These are phyloP conservation scores for Stylophora pistillata DNA, from an alignment of 64 coral and sea anemone genomes.

Conservation along the genomic window DNA sequence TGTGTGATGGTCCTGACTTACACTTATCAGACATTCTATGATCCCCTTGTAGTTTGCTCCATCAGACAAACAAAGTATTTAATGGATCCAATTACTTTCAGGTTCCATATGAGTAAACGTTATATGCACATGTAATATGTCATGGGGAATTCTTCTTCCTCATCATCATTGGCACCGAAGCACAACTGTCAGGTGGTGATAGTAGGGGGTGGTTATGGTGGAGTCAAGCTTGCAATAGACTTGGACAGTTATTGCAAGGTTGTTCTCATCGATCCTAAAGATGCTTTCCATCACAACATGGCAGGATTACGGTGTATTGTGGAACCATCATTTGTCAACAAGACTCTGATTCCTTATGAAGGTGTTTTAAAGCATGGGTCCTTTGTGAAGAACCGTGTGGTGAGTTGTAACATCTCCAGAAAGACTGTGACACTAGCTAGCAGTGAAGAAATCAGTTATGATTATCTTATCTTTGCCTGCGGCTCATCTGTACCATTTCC, in stretches of 20 bases:
- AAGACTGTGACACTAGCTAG: constrained; percentile 66
- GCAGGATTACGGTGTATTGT: constrained; percentile 64
- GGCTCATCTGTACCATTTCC: constrained; percentile 92
- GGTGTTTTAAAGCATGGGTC: constrained; percentile 56
- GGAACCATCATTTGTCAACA: constrained; percentile 69
- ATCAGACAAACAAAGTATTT: too few relatives aligned
- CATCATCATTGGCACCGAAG: constrained; percentile 54
- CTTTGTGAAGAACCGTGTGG: constrained; percentile 75
- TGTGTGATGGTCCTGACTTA: too few relatives aligned
- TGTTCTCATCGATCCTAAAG: constrained; percentile 83
- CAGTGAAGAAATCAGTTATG: constrained; percentile 77
- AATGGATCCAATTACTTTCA: not conserved
- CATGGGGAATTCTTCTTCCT: constrained; percentile 83
- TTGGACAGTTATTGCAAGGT: constrained; percentile 92
- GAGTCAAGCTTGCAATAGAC: constrained; percentile 48
- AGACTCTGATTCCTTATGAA: constrained; percentile 85
- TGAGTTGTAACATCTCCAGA: constrained; percentile 69
- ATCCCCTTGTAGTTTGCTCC: too few relatives aligned
- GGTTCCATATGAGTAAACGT: not conserved
- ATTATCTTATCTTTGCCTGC: constrained; percentile 90
- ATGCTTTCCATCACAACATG: constrained; percentile 79
- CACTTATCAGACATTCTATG: too few relatives aligned
- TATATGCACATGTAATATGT: constrained; percentile 18
- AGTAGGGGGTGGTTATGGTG: constrained; percentile 87
- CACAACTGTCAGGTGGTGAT: constrained; percentile 76